Percentiles rank a stretch among this genome's conserved stretches.
Conservation (phyloP, 2,113 vertebrate species). For the Prionailurus viverrinus region DNA sequence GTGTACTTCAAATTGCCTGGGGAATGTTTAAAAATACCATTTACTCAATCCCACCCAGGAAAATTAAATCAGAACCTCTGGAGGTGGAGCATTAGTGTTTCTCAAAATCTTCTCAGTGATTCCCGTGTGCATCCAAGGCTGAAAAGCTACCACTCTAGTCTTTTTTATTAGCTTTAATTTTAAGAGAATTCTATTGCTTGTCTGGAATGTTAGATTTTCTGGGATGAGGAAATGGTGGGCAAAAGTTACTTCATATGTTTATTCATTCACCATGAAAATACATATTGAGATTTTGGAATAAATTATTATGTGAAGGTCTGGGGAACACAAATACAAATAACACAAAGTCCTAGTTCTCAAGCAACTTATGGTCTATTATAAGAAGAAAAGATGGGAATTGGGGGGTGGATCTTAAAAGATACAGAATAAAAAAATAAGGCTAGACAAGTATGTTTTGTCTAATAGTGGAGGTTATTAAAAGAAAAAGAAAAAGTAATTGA, state of each 20-base stretch:
- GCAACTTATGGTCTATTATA: not conserved
- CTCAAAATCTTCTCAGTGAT: conserved; percentile 19
- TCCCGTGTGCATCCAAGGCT: not conserved
- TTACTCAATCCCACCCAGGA: conserved; percentile 48
- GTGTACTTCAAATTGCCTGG: conserved; percentile 50
- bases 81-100: not conserved
- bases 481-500: not conserved
- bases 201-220: not conserved
- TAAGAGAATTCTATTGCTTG: not conserved
- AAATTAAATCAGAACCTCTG: conserved; percentile 41
- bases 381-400: not conserved
- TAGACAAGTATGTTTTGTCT: not conserved
- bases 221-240: not conserved
- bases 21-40: conserved; percentile 64
- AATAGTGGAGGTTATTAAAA: not conserved
- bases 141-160: not conserved
- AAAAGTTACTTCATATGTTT: not conserved
- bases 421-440: not conserved
- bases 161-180: not conserved
- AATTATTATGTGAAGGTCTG: not conserved
- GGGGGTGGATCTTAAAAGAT: not conserved
- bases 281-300: not conserved
- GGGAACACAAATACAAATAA: not conserved
- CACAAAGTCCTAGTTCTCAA: not conserved
- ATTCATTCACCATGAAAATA: not conserved